Evolutionary conservation across 2,113 vertebrate species (phyloP).

Genomic region (Anolis carolinensis): DNA sequence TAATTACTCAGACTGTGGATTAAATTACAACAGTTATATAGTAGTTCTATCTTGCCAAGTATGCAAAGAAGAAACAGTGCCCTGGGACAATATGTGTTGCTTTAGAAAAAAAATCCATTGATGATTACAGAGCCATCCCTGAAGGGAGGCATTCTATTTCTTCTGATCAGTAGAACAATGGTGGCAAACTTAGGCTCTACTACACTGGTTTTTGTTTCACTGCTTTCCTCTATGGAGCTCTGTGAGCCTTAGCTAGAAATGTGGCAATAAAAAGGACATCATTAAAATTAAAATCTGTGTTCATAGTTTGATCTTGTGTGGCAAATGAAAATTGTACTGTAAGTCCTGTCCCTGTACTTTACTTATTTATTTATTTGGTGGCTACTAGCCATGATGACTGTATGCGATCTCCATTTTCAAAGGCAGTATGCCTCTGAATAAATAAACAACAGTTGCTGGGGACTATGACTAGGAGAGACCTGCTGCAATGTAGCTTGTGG

Average conservation of each 20-base stretch:
- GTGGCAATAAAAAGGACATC: not conserved
- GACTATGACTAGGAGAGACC: too few species aligned
- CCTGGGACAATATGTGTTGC: constrained; percentile 7
- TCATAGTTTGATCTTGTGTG: too few species aligned
- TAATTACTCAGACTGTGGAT: constrained; percentile 22
- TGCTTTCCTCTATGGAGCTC: too few species aligned
- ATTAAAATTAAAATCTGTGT: not conserved
- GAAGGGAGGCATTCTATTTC: not conserved
- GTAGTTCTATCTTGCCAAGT: constrained; percentile 45
- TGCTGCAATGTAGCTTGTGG: too few species aligned
- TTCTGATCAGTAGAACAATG: not conserved
- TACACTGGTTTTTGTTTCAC: not conserved
- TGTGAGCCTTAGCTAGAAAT: not conserved
- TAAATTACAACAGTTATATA: constrained; percentile 14
- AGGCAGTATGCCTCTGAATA: too few species aligned
- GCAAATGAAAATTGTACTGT: too few species aligned
- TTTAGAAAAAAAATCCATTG: constrained; percentile 7
- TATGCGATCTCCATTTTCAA: too few species aligned
- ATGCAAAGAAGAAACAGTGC: not conserved
- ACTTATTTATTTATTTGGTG: too few species aligned
- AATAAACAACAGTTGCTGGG: too few species aligned
- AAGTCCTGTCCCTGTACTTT: too few species aligned
- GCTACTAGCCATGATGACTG: too few species aligned
- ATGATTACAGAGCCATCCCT: not conserved
- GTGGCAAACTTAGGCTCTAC: not conserved